A percentile compares a stretch with the other conserved stretches of the same genome.
Conservation (phyloP, 2,888 invertebrate genomes). For the Agriopis marginaria region DNA sequence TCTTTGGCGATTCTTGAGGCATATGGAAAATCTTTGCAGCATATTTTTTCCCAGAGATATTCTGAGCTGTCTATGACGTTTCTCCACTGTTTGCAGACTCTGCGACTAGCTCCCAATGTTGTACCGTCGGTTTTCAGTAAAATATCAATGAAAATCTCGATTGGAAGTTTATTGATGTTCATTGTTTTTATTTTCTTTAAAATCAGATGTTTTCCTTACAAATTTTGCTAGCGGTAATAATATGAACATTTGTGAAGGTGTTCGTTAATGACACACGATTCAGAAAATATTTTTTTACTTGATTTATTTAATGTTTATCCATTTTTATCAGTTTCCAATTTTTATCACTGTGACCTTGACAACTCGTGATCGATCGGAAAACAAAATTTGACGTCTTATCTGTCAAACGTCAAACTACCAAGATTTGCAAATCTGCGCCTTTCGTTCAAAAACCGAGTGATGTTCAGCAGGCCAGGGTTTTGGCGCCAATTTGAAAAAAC, state of each 20-base stretch:
- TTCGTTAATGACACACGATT: neutral
- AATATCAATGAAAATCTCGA: conserved; percentile 73
- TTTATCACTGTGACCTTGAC: conserved; percentile 7
- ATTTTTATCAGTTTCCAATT: neutral
- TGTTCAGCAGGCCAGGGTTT: too few relatives aligned
- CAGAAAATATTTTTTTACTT: neutral
- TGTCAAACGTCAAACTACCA: too few relatives aligned
- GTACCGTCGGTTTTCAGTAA: conserved; percentile 63
- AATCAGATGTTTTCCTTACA: neutral
- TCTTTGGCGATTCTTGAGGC: conserved; percentile 69
- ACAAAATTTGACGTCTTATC: too few relatives aligned
- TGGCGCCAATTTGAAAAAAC: too few relatives aligned
- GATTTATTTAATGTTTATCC: neutral
- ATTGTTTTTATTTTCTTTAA: conserved; percentile 5
- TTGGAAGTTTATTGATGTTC: conserved; percentile 60
- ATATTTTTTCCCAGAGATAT: conserved; percentile 67
- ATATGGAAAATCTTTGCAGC: conserved; percentile 62
- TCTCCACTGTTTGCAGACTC: conserved; percentile 71
- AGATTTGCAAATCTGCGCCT: too few relatives aligned
- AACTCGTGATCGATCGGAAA: conserved; percentile 23
- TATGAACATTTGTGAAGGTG: neutral
- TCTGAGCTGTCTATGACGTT: conserved; percentile 64
- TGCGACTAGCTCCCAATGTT: conserved; percentile 66
- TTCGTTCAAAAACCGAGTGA: neutral
- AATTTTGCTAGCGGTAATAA: neutral